Percentiles rank a stretch among this genome's conserved stretches.
These are phyloP conservation scores for Belgica antarctica DNA, from an alignment of 2,888 invertebrate genomes.

Conservation along the genomic window DNA sequence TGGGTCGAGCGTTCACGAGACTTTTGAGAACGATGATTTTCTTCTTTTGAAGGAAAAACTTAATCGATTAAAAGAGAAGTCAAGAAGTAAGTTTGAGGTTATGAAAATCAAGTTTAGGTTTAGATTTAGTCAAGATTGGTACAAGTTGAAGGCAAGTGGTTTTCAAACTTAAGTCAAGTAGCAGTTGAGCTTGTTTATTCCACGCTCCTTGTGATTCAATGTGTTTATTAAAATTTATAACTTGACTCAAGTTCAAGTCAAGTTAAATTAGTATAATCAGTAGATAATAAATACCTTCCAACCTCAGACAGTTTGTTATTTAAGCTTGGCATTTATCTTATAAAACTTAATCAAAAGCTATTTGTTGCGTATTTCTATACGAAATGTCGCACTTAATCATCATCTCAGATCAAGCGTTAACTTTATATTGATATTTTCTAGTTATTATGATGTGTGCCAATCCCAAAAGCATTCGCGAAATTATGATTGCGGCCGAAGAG, in stretches of 20 bases:
- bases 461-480: conserved; percentile 81
- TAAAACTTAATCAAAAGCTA: too few relatives aligned
- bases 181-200: too few relatives aligned
- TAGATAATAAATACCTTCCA: not conserved
- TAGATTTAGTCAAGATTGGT: too few relatives aligned
- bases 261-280: not conserved
- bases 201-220: too few relatives aligned
- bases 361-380: too few relatives aligned
- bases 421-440: too few relatives aligned
- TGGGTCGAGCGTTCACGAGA: conserved; percentile 45
- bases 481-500: conserved; percentile 90
- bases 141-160: too few relatives aligned
- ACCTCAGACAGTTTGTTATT: too few relatives aligned
- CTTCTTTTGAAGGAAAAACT: conserved; percentile 56
- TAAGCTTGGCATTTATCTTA: too few relatives aligned
- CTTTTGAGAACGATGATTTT: conserved; percentile 47
- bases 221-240: conserved; percentile 13
- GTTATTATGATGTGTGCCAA: conserved; percentile 95
- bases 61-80: conserved; percentile 57
- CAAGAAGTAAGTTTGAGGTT: conserved; percentile 65
- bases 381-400: too few relatives aligned
- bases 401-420: too few relatives aligned
- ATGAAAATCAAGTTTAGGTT: not conserved
- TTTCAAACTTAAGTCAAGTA: too few relatives aligned
- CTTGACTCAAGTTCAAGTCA: not conserved